Conservation (phyloP, 2,888 invertebrate species). For the Acronicta alni region DNA sequence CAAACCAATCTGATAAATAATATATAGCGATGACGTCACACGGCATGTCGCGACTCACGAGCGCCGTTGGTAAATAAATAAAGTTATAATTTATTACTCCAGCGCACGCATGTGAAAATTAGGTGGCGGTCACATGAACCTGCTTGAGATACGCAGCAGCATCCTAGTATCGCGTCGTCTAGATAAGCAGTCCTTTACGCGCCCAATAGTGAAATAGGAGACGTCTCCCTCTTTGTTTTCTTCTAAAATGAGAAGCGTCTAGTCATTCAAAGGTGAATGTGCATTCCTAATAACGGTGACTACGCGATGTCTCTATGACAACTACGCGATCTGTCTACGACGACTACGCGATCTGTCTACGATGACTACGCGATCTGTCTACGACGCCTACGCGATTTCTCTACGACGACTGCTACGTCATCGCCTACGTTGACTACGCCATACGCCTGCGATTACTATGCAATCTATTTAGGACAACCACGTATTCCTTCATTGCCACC, state of each 20-base stretch:
- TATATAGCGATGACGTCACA: conserved; percentile 41
- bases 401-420: too few relatives aligned
- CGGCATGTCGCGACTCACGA: conserved; percentile 44
- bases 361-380: background rate
- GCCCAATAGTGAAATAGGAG: background rate
- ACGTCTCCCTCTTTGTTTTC: background rate
- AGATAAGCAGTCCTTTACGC: background rate
- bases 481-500: too few relatives aligned
- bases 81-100: conserved; percentile 37
- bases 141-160: background rate
- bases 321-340: background rate
- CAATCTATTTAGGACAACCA: background rate
- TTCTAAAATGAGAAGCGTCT: too few relatives aligned
- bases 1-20: conserved; percentile 32
- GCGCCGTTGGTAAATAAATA: conserved; percentile 38
- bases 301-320: background rate
- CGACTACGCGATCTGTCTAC: background rate
- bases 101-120: conserved; percentile 31
- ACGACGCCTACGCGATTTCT: background rate
- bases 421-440: background rate
- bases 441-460: background rate
- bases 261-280: too few relatives aligned
- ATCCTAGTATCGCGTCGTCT: background rate
- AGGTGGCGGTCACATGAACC: background rate
- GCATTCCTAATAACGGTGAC: too few relatives aligned